Evolutionary conservation across 2,113 vertebrate species (phyloP).

Genomic region (Ammodytes dubius): DNA sequence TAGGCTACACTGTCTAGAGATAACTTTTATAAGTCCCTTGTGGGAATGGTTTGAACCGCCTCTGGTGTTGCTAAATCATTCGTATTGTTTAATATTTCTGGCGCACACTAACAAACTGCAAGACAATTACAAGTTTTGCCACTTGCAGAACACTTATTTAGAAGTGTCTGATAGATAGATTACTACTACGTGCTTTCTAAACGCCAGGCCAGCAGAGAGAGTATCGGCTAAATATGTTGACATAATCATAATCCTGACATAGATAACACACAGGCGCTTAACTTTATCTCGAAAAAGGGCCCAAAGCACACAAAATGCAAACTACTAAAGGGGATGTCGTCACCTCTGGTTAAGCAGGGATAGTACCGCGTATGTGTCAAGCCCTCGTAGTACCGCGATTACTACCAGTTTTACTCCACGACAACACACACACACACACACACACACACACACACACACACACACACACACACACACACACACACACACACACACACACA

Average conservation of each 20-base stretch:
- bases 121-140: neutral
- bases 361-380: slow-evolving; percentile 77
- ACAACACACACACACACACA: neutral
- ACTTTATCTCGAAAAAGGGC: slow-evolving; percentile 46
- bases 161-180: slow-evolving; percentile 40
- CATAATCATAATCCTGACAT: slow-evolving; percentile 23
- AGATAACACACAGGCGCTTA: slow-evolving; percentile 56
- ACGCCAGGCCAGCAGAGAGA: neutral
- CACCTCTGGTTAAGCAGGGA: slow-evolving; percentile 67
- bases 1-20: neutral
- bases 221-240: slow-evolving; percentile 17
- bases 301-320: slow-evolving; percentile 52
- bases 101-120: too few relatives aligned
- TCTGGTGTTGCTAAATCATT: neutral
- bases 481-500: too few relatives aligned
- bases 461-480: too few relatives aligned
- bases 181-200: slow-evolving; percentile 26
- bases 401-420: slow-evolving; percentile 82
- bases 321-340: slow-evolving; percentile 65
- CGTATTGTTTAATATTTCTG: neutral
- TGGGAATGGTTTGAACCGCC: neutral
- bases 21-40: neutral
- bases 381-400: slow-evolving; percentile 82
- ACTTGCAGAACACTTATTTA: neutral
- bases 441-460: too few relatives aligned